Evolutionary conservation across 92 coral and sea anemone genomes (phyloP).

Genomic region (Palythoa heliodiscus): DNA sequence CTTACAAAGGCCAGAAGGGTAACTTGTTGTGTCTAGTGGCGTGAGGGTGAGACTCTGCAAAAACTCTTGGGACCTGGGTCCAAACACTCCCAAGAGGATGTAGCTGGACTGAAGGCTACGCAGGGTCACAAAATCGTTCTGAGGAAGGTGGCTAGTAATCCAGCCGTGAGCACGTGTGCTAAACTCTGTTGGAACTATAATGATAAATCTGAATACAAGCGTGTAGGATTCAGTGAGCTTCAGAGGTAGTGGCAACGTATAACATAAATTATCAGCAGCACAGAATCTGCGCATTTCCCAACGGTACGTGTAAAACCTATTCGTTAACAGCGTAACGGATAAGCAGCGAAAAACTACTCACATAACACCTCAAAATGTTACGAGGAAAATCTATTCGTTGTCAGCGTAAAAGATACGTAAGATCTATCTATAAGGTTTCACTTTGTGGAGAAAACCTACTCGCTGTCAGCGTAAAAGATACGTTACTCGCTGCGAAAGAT

Average conservation of each 20-base stretch:
- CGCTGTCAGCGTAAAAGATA: conserved; percentile 51
- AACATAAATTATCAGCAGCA: no score
- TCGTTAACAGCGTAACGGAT: neutral
- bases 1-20: conserved; percentile 5
- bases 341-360: neutral
- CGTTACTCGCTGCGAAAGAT: no score
- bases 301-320: no score
- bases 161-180: conserved; percentile 20
- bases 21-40: neutral
- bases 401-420: conserved; percentile 36
- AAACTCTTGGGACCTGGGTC: conserved; percentile 22
- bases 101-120: conserved; percentile 18
- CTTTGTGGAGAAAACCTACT: neutral
- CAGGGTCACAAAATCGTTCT: conserved; percentile 10
- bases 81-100: conserved; percentile 8
- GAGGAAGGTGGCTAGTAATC: conserved; percentile 6
- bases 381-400: conserved; percentile 38
- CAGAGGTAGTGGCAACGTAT: neutral
- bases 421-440: neutral
- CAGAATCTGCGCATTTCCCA: no score
- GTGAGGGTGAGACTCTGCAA: conserved; percentile 18
- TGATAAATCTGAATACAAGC: neutral
- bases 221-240: neutral
- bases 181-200: conserved; percentile 20
- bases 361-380: neutral